These are phyloP conservation scores for Gallinago solitaria DNA, from an alignment of 2,797 vertebrate species.

Conservation along the genomic window DNA sequence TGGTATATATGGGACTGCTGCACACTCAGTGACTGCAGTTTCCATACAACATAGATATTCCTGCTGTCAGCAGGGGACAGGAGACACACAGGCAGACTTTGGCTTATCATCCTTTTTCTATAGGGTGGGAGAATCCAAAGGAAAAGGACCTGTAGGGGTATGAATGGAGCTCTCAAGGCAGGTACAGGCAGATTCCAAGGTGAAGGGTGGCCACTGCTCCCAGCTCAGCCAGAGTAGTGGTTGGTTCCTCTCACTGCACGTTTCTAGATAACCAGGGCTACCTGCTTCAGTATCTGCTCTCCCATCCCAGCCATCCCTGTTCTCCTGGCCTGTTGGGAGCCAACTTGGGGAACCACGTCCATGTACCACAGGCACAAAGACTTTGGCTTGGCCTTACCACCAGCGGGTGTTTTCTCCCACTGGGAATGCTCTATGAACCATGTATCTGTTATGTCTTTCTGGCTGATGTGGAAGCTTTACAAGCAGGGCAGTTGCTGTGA, in stretches of 20 bases:
- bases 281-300: not conserved
- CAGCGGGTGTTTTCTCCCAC: not conserved
- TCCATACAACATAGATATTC: accelerated
- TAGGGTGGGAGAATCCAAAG: not conserved
- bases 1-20: not conserved
- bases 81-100: not conserved
- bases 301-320: not conserved
- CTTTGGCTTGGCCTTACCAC: not conserved
- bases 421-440: not conserved
- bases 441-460: not conserved
- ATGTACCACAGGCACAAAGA: not conserved
- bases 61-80: not conserved
- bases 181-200: not conserved
- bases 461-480: not conserved
- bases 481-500: not conserved
- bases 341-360: not conserved
- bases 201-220: not conserved
- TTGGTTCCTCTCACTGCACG: not conserved
- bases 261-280: not conserved
- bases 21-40: not conserved
- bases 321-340: not conserved
- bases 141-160: not conserved
- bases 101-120: not conserved
- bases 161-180: not conserved
- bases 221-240: not conserved